A percentile compares a stretch with the other conserved stretches of the same genome.
phyloP scores from a whole-genome alignment of 2,888 invertebrate species.

The Heliconius cydno region DNA sequence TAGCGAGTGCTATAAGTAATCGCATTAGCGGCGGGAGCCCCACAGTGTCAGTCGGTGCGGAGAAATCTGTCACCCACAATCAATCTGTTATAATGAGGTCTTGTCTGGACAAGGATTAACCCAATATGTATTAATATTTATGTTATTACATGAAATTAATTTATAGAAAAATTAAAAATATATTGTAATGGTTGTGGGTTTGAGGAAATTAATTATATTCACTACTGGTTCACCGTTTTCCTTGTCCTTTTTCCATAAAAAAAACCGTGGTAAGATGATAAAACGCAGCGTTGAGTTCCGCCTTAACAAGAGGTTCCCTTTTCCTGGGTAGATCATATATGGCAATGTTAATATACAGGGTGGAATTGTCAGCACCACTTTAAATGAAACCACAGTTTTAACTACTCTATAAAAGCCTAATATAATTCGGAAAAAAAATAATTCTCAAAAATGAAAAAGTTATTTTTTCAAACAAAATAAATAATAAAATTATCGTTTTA shows the following conservation, averaged over 20 bases:
- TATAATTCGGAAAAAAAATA: too few relatives aligned
- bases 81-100: slow-evolving; percentile 7
- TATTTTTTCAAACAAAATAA: too few relatives aligned
- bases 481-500: too few relatives aligned
- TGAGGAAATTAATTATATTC: background rate
- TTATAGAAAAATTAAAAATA: background rate
- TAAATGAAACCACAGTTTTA: too few relatives aligned
- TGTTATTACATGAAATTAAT: background rate
- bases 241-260: too few relatives aligned
- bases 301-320: background rate
- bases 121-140: background rate
- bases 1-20: slow-evolving; percentile 18
- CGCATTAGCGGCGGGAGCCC: slow-evolving; percentile 4
- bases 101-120: background rate
- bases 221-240: background rate
- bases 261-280: background rate
- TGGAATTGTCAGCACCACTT: too few relatives aligned
- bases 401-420: too few relatives aligned
- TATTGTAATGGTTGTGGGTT: background rate
- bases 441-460: too few relatives aligned
- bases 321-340: too few relatives aligned
- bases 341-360: too few relatives aligned
- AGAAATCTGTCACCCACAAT: slow-evolving; percentile 16
- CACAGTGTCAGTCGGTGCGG: background rate
- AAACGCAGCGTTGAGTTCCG: background rate